Evolutionary conservation across 2,888 invertebrate genomes (phyloP).

Genomic region (Lydus trimaculatus): DNA sequence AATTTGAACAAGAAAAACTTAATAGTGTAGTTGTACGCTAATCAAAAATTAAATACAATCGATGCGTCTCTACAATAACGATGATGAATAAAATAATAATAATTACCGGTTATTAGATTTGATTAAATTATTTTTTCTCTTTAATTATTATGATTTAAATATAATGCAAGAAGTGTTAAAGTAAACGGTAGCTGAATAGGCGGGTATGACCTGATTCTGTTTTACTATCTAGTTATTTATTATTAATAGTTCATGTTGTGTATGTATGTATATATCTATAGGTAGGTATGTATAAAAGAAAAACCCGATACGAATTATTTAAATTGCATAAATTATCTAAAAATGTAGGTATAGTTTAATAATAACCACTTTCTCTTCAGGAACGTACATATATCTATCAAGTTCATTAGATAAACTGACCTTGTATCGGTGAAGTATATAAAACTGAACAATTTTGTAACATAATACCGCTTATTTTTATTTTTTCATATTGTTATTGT

Average conservation of each 20-base stretch:
- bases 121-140: neutral
- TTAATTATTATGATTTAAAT: conserved; percentile 1
- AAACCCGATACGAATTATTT: neutral
- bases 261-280: too few relatives aligned
- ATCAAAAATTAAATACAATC: neutral
- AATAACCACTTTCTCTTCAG: conserved; percentile 7
- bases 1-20: too few relatives aligned
- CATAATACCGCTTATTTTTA: neutral
- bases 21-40: neutral
- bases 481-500: neutral
- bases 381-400: conserved; percentile 4
- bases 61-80: neutral
- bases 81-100: neutral
- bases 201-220: neutral
- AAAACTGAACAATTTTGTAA: conserved; percentile 1
- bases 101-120: neutral
- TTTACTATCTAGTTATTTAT: neutral
- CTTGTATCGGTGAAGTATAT: conserved; percentile 1
- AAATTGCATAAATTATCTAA: conserved; percentile 4
- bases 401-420: conserved; percentile 7
- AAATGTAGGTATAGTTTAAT: neutral
- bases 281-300: neutral
- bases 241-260: neutral
- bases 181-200: neutral
- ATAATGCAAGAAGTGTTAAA: neutral